Evolutionary conservation across 2,888 invertebrate species (phyloP).

Genomic region (Drosophila neotestacea): DNA sequence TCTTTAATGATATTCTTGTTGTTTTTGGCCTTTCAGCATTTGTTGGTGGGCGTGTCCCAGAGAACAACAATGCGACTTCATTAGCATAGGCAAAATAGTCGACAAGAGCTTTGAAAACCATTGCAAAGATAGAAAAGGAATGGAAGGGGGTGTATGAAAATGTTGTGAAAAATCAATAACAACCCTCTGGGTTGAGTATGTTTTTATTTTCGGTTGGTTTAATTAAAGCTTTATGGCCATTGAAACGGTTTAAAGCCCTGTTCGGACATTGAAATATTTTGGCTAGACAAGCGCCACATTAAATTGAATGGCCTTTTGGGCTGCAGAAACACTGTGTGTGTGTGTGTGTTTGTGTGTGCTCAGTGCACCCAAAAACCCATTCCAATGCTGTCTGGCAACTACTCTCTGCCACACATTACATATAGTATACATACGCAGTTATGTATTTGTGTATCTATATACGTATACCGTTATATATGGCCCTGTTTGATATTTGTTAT

Average conservation of each 20-base stretch:
- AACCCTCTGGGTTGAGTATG: conserved; percentile 35
- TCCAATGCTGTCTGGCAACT: conserved; percentile 63
- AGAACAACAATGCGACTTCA: conserved; percentile 64
- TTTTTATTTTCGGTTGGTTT: conserved; percentile 30
- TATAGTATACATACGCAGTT: conserved; percentile 1
- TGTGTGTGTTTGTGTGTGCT: conserved; percentile 1
- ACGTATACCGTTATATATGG: conserved; percentile 40
- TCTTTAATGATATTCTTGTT: conserved; percentile 27
- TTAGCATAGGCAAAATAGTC: conserved; percentile 65
- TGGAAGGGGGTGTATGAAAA: conserved; percentile 11
- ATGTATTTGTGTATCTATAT: conserved; percentile 1
- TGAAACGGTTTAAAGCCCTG: conserved; percentile 51
- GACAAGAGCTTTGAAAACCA: conserved; percentile 52
- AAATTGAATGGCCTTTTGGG: conserved; percentile 67
- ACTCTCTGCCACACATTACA: conserved; percentile 40
- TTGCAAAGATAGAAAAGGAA: conserved; percentile 4
- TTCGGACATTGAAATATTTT: conserved; percentile 57
- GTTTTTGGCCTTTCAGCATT: conserved; percentile 9
- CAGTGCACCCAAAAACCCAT: conserved; percentile 35
- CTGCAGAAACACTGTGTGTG: conserved; percentile 8
- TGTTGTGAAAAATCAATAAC: conserved; percentile 62
- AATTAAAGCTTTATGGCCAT: conserved; percentile 62
- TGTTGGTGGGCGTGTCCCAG: conserved; percentile 49
- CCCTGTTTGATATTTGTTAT: conserved; percentile 61
- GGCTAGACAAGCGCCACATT: conserved; percentile 70